Conservation (phyloP, 2,797 vertebrate species). For the Simalia tracyae region DNA sequence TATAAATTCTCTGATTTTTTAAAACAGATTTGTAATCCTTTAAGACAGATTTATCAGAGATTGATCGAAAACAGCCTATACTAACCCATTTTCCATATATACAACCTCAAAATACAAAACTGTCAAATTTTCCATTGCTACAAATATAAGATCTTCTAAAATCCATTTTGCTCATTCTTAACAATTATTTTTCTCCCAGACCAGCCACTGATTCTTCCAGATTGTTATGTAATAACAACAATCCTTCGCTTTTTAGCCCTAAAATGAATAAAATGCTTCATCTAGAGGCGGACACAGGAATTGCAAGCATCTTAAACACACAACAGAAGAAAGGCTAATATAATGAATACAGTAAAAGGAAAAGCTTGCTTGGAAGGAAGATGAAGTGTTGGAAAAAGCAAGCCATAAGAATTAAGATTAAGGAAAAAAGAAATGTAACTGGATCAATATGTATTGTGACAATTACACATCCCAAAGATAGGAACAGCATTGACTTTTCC, state of each 20-base stretch:
- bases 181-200: neutral
- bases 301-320: conserved; percentile 36
- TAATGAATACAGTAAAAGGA: neutral
- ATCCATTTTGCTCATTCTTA: neutral
- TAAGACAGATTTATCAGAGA: neutral
- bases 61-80: neutral
- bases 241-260: neutral
- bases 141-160: conserved; percentile 20
- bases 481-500: no score
- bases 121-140: neutral
- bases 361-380: neutral
- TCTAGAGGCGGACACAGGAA: conserved; percentile 64
- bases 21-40: neutral
- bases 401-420: neutral
- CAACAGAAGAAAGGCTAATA: neutral
- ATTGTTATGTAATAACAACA: conserved; percentile 39
- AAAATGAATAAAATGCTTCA: conserved; percentile 60
- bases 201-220: neutral
- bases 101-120: neutral
- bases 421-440: neutral
- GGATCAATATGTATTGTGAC: neutral
- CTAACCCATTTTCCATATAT: neutral
- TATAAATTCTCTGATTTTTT: neutral
- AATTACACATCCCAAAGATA: no score
- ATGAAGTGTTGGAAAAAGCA: no score